Conservation (phyloP, 92 coral and sea anemone species). For the Meandrina meandrites region DNA sequence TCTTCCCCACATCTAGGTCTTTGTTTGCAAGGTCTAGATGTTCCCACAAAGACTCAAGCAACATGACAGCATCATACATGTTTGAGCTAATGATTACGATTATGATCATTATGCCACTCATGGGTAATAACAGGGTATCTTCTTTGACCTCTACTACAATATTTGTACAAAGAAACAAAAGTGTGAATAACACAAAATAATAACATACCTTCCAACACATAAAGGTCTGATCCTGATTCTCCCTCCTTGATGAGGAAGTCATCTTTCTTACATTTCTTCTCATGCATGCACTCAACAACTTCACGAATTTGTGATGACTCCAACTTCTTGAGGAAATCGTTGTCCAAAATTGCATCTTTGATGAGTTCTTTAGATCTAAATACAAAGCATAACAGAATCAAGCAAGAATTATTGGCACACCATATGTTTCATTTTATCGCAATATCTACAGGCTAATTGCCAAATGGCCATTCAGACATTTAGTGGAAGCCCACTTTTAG, state of each 20-base stretch:
- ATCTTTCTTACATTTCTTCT: conserved; percentile 81
- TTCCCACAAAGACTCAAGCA: no score
- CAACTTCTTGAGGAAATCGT: conserved; percentile 93
- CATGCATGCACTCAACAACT: conserved; percentile 97
- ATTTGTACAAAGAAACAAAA: no score
- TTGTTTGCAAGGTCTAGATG: no score
- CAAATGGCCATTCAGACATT: background rate
- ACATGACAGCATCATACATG: no score
- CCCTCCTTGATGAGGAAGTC: conserved; percentile 91
- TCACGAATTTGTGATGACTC: conserved; percentile 94
- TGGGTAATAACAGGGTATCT: no score
- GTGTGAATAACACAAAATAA: background rate
- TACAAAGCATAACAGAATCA: background rate
- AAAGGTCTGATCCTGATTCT: conserved; percentile 96
- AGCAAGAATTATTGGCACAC: no score
- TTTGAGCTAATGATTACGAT: no score
- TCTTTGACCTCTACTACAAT: no score
- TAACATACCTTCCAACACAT: conserved; percentile 86
- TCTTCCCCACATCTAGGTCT: no score
- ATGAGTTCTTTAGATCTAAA: conserved; percentile 93
- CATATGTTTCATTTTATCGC: background rate
- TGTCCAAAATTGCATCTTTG: conserved; percentile 95
- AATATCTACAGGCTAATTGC: background rate
- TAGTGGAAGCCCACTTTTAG: background rate
- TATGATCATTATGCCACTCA: no score